phyloP scores from a whole-genome alignment of 1,140 invertebrate species.

The Proctacanthus coquilletti region DNA sequence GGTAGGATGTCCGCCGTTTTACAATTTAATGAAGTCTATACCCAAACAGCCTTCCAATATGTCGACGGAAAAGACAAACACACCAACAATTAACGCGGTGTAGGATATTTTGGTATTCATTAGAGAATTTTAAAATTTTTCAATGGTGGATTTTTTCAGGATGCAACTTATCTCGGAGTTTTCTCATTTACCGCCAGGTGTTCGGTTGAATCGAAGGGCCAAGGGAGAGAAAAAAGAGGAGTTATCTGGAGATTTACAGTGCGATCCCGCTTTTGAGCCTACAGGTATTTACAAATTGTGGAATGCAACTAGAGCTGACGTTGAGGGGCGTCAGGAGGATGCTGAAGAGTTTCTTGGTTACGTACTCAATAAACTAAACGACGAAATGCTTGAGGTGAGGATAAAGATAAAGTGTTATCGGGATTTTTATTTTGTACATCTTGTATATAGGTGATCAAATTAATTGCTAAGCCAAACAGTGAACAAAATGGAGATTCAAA shows the following conservation, averaged over 20 bases:
- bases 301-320: slow-evolving; percentile 51
- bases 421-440: neutral
- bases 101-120: slow-evolving; percentile 46
- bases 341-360: slow-evolving; percentile 89
- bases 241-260: slow-evolving; percentile 22
- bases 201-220: slow-evolving; percentile 28
- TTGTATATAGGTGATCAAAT: neutral
- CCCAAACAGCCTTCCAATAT: slow-evolving; percentile 39
- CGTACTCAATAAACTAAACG: slow-evolving; percentile 82
- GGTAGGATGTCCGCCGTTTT: slow-evolving; percentile 84
- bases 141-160: slow-evolving; percentile 7
- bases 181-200: slow-evolving; percentile 38
- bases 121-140: too few relatives aligned
- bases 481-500: too few relatives aligned
- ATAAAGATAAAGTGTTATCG: too few relatives aligned
- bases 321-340: slow-evolving; percentile 78
- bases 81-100: slow-evolving; percentile 80
- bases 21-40: slow-evolving; percentile 67
- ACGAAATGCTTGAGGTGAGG: slow-evolving; percentile 81
- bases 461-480: neutral
- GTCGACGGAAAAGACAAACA: slow-evolving; percentile 46
- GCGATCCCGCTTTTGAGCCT: slow-evolving; percentile 59
- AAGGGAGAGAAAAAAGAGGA: slow-evolving; percentile 25
- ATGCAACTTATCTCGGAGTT: slow-evolving; percentile 52
- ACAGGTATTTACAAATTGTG: slow-evolving; percentile 68